Evolutionary conservation across 2,888 invertebrate genomes (phyloP), one percentile per base, ranked within the genome.

Genomic region (Urechis unicinctus): DNA sequence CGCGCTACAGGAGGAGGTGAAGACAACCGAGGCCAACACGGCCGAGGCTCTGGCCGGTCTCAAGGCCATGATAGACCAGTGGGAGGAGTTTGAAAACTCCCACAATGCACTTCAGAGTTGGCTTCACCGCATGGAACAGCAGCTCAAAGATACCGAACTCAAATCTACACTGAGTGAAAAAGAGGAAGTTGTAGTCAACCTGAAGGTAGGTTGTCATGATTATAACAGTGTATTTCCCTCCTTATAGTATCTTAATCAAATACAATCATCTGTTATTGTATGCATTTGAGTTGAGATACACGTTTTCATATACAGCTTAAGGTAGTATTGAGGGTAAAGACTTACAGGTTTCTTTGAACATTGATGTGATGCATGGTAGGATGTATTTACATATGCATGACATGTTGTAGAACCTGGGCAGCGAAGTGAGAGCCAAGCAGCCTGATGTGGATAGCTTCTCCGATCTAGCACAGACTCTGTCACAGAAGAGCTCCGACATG

Each of bases 1-100:
- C 74, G 91, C 91, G 70, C 82, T 95, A 30, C 91, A 93, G 79
- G 87, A 84, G 57, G 92, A 94, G 68, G 94, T 94, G 93, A 91
- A 71, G 30, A 66, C 67, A 49, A 71, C 70, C 53, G 54, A 61
- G 3, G 61, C 66, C 30, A 62, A 67, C 26, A 65, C 71, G n/a
- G 48, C 47, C 13, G 58, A 61, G 22, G 68, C 71, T 3, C 68
- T 68, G 52, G 62, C 56, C 48, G 68, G 70, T 1, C 81, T 95
- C 53, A 89, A 93, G 75, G 84, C 82, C 48, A 90, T 92, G 74
- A 82, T 94, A 50, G 86, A 88, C 68, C 89, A 91, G 70, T 95
- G 94, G 94, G 85, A 86, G 53, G 92, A 93, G 70, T 94, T 91
- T 72, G 95, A 95, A 73, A 83, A 83, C 24, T 81, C 89, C 69